These are phyloP conservation scores for Iguana delicatissima DNA, from an alignment of 2,797 vertebrate species.

Conservation along the genomic window DNA sequence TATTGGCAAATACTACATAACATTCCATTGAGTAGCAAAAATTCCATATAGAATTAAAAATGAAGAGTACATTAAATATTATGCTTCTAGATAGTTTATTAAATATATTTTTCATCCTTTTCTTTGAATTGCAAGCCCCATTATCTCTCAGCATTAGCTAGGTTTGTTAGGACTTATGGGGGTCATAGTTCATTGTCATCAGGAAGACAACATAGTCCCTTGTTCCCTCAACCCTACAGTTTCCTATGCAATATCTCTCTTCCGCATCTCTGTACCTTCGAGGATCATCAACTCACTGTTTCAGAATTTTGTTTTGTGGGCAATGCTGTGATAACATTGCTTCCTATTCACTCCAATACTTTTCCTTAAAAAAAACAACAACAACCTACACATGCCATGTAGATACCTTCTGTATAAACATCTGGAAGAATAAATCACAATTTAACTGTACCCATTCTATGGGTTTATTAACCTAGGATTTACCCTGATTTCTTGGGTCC, in stretches of 20 bases:
- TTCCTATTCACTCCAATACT: neutral
- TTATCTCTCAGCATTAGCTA: neutral
- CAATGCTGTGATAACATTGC: neutral
- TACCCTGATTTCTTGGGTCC: too few relatives aligned
- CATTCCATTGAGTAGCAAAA: neutral
- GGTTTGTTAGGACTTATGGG: neutral
- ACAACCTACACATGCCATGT: too few relatives aligned
- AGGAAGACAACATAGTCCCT: too few relatives aligned
- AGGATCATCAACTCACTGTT: neutral
- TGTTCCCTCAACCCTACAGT: neutral
- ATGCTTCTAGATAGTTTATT: neutral
- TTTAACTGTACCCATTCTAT: neutral
- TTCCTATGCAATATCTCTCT: neutral
- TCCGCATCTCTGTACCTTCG: neutral
- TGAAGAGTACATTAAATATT: neutral
- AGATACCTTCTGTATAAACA: neutral
- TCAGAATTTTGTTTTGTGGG: neutral
- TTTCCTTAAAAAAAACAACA: neutral
- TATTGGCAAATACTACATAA: too few relatives aligned
- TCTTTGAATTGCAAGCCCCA: neutral
- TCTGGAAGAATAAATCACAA: neutral
- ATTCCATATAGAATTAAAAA: neutral
- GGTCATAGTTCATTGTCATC: neutral
- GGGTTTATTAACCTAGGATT: too few relatives aligned
- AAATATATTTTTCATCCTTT: neutral